A percentile compares a stretch with the other conserved stretches of the same genome.
Evolutionary conservation across 2,113 vertebrate genomes (phyloP).

Genomic region (Gobio gobio): DNA sequence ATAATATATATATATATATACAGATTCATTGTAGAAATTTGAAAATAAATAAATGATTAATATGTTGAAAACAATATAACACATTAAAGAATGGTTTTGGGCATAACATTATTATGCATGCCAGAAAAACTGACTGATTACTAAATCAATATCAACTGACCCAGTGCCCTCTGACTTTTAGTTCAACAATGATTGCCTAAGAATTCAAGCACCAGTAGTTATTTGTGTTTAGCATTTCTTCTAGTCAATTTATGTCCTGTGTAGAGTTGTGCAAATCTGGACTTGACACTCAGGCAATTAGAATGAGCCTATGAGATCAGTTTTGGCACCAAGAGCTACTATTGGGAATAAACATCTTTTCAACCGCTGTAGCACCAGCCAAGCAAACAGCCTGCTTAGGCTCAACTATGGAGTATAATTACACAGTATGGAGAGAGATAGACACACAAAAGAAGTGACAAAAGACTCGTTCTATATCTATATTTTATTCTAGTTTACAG

Average conservation of each 20-base stretch:
- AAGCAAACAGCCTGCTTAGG: slow-evolving; percentile 10
- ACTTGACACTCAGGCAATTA: neutral
- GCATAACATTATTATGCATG: neutral
- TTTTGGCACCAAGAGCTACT: slow-evolving; percentile 20
- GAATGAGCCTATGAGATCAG: slow-evolving; percentile 17
- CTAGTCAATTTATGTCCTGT: neutral
- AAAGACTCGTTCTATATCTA: too few species aligned
- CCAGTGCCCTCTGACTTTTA: neutral
- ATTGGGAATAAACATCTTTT: slow-evolving; percentile 16
- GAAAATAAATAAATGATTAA: neutral
- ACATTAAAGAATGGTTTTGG: neutral
- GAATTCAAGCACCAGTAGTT: neutral
- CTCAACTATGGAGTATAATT: slow-evolving; percentile 1
- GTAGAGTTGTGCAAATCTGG: slow-evolving; percentile 14
- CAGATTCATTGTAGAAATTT: neutral
- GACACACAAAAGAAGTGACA: neutral
- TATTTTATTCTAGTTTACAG: neutral
- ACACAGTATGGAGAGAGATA: slow-evolving; percentile 7
- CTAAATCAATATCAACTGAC: neutral
- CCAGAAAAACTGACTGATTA: neutral
- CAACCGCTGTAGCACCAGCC: neutral
- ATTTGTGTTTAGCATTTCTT: neutral
- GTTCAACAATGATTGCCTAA: neutral
- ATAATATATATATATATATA: too few species aligned
- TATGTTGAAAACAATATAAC: neutral